Percentiles rank a stretch among this genome's conserved stretches.
Evolutionary conservation across 2,113 vertebrate species (phyloP).

Genomic region (Cromileptes altivelis): DNA sequence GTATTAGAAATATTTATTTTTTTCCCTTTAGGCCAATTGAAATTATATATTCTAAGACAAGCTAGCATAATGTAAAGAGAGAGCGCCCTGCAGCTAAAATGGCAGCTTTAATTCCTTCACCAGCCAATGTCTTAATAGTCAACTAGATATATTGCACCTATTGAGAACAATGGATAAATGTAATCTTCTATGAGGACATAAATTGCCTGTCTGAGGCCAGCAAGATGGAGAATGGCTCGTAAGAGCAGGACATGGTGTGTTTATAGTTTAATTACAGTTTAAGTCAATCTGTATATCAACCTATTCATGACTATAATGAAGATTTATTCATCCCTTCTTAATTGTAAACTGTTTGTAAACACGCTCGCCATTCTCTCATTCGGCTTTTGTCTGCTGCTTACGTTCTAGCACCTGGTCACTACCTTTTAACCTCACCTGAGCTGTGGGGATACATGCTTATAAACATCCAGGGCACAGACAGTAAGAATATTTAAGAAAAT

Average conservation of each 20-base stretch:
- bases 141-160: neutral
- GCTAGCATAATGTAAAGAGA: neutral
- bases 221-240: neutral
- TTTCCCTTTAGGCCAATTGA: slow-evolving; percentile 14
- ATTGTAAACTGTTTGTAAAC: too few species aligned
- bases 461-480: too few species aligned
- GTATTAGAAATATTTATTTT: neutral
- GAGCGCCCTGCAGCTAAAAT: neutral
- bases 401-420: too few species aligned
- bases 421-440: too few species aligned
- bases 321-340: too few species aligned
- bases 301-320: too few species aligned
- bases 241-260: neutral
- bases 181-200: neutral
- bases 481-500: too few species aligned
- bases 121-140: neutral
- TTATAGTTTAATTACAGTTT: neutral
- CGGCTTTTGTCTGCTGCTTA: too few species aligned
- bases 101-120: neutral
- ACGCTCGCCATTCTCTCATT: too few species aligned
- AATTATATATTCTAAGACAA: slow-evolving; percentile 18
- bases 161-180: neutral
- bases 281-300: neutral
- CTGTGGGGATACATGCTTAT: too few species aligned
- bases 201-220: neutral